These are phyloP conservation scores for Pluvialis apricaria DNA, from an alignment of 2,113 vertebrate species.

Conservation along the genomic window DNA sequence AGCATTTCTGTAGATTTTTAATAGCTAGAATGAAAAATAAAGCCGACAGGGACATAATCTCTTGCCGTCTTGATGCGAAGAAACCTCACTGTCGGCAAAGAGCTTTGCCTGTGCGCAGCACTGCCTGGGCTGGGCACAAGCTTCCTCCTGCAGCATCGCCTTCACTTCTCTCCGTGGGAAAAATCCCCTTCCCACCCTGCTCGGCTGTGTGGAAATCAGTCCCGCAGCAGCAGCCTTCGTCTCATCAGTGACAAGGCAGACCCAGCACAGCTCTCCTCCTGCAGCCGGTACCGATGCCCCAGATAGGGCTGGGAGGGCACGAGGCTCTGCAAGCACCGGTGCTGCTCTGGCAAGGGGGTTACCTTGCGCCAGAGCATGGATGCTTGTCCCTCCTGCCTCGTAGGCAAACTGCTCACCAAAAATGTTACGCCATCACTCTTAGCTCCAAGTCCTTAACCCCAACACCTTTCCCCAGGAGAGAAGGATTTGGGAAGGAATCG, in stretches of 20 bases:
- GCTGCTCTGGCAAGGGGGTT: no score
- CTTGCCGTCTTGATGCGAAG: not conserved
- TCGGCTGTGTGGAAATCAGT: accelerated
- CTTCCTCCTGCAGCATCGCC: not conserved
- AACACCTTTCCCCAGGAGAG: not conserved
- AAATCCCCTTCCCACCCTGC: not conserved
- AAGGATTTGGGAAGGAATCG: not conserved
- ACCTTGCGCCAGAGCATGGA: accelerated
- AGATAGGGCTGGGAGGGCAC: not conserved
- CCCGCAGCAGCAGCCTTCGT: not conserved
- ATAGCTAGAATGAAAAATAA: not conserved
- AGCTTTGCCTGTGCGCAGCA: no score
- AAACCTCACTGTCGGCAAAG: accelerated
- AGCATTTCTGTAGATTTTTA: not conserved
- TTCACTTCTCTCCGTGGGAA: accelerated
- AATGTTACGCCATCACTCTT: accelerated
- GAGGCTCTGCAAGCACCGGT: not conserved
- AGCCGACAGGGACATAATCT: not conserved
- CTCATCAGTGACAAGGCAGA: not conserved
- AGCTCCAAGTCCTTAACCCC: not conserved
- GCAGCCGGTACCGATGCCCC: not conserved
- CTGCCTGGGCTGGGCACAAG: accelerated
- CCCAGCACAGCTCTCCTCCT: not conserved
- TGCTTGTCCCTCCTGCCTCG: no score
- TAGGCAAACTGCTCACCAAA: accelerated